Evolutionary conservation across 2,113 vertebrate genomes (phyloP).

Genomic region (Amazona guildingii): DNA sequence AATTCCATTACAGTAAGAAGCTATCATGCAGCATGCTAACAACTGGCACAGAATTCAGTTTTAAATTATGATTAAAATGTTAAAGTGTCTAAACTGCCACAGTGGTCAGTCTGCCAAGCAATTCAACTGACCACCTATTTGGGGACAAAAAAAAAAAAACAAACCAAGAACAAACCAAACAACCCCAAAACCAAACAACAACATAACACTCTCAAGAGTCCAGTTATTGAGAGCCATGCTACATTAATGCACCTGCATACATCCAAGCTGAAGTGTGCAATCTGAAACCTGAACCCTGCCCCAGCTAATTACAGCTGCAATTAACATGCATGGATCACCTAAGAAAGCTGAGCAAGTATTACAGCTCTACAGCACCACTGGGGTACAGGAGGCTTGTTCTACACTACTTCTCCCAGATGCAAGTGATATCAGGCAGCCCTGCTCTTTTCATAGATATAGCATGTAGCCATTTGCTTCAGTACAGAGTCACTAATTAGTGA

Average conservation of each 20-base stretch:
- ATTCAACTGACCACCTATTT: not conserved
- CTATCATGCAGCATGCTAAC: not conserved
- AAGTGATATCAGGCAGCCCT: not conserved
- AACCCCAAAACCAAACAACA: not conserved
- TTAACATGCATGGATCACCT: not conserved
- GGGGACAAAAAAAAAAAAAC: not conserved
- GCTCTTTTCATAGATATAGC: not conserved
- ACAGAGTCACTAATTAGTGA: not conserved
- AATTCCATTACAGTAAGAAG: not conserved
- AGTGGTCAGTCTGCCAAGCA: fast-evolving
- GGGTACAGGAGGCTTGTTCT: not conserved
- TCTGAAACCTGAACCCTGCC: not conserved
- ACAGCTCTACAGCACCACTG: not conserved
- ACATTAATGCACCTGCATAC: not conserved
- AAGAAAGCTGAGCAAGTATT: not conserved
- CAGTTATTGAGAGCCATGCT: not conserved
- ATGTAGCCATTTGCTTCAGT: not conserved
- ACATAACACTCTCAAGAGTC: not conserved
- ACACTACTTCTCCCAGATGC: not conserved
- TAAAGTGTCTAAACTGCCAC: not conserved
- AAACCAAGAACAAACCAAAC: not conserved
- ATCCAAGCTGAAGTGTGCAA: not conserved
- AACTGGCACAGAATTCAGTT: not conserved
- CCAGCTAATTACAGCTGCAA: not conserved
- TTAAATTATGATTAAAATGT: not conserved